Percentiles rank a stretch among this genome's conserved stretches.
Conservation (phyloP, 2,888 invertebrate species). For the Auanema sp. region DNA sequence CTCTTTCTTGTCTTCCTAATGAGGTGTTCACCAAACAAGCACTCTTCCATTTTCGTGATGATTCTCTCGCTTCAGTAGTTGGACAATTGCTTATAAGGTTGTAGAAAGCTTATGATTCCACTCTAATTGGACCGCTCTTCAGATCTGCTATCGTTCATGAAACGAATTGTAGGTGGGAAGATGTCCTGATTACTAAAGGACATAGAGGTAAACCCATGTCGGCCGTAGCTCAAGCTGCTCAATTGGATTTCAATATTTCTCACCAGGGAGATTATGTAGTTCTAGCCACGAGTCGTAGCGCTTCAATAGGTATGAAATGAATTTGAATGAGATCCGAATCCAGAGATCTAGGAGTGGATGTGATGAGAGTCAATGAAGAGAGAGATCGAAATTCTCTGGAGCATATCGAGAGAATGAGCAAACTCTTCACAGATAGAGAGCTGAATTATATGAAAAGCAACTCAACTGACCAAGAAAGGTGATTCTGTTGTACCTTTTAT, state of each 20-base stretch:
- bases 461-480: constrained; percentile 37
- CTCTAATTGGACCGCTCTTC: not conserved
- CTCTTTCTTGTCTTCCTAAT: constrained; percentile 9
- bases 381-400: constrained; percentile 26
- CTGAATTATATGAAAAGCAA: constrained; percentile 38
- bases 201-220: constrained; percentile 60
- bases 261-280: constrained; percentile 64
- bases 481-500: not conserved
- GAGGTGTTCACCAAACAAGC: constrained; percentile 15
- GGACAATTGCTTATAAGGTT: constrained; percentile 17
- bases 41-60: constrained; percentile 19
- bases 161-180: constrained; percentile 32
- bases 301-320: constrained; percentile 14
- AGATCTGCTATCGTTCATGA: constrained; percentile 22
- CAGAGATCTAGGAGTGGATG: constrained; percentile 56
- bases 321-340: not conserved
- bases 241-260: constrained; percentile 54
- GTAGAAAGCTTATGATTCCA: no score
- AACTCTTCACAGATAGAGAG: constrained; percentile 43
- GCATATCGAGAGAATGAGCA: constrained; percentile 28
- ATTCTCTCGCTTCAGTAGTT: constrained; percentile 11
- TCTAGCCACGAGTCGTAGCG: constrained; percentile 24
- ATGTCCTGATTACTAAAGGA: constrained; percentile 47
- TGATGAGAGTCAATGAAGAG: constrained; percentile 57
- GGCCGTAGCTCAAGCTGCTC: not conserved